phyloP scores from a whole-genome alignment of 2,888 invertebrate genomes.

The Timandra comae region DNA sequence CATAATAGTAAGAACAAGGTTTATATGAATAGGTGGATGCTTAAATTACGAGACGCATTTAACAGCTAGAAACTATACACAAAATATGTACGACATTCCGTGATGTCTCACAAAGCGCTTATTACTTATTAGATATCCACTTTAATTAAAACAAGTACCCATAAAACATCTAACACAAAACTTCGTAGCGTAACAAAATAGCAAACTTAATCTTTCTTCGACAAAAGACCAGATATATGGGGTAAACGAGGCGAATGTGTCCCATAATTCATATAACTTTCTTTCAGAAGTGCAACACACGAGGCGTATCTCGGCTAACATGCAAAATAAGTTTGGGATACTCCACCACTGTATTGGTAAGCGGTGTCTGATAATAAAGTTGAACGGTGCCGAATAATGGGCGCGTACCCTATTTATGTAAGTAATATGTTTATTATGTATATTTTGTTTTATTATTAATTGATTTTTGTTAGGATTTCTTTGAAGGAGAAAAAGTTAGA shows the following conservation, averaged over 20 bases:
- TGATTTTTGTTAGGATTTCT: no score
- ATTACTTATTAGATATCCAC: no score
- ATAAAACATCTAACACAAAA: slow-evolving; percentile 1
- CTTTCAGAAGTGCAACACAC: slow-evolving; percentile 56
- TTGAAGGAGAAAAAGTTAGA: no score
- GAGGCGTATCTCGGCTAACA: slow-evolving; percentile 55
- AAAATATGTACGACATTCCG: no score
- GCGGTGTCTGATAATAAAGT: slow-evolving; percentile 60
- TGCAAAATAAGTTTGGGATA: slow-evolving; percentile 67
- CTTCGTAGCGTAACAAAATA: slow-evolving; percentile 4
- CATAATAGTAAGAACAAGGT: no score
- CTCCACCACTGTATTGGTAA: slow-evolving; percentile 37
- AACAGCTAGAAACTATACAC: no score
- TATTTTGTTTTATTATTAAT: no score
- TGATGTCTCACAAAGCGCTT: no score
- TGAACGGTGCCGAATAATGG: slow-evolving; percentile 21
- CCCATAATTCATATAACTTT: slow-evolving; percentile 61
- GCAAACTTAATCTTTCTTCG: slow-evolving; percentile 20
- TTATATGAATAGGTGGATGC: no score
- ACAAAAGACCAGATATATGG: slow-evolving; percentile 17
- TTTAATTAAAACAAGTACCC: slow-evolving; percentile 12
- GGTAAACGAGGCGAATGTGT: slow-evolving; percentile 22
- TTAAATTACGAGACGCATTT: no score
- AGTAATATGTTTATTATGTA: not conserved
- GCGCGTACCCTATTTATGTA: not conserved